Conservation (phyloP, 2,113 vertebrate genomes). For the Eonycteris spelaea region DNA sequence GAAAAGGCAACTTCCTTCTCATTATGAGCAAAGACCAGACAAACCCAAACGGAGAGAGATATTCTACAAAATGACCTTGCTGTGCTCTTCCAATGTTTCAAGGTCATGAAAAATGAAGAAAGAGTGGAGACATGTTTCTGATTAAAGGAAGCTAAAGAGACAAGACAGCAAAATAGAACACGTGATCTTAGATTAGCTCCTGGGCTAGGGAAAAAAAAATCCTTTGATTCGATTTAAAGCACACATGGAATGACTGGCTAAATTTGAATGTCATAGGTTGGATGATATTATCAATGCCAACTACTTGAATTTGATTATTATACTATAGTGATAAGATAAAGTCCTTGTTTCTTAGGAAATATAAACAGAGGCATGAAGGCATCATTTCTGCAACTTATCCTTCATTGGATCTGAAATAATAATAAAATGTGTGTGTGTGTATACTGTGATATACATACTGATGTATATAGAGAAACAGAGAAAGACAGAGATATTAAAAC, state of each 20-base stretch:
- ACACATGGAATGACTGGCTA: neutral
- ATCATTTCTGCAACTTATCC: neutral
- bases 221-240: conserved; percentile 18
- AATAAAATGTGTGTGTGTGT: neutral
- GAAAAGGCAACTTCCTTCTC: neutral
- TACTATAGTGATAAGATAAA: neutral
- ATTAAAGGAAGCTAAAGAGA: neutral
- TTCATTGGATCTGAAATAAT: neutral
- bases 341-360: neutral
- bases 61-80: neutral
- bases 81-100: neutral
- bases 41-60: neutral
- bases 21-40: neutral
- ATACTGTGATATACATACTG: too few species aligned
- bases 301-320: neutral
- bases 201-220: neutral
- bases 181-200: neutral
- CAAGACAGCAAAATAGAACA: neutral
- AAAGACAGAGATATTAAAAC: neutral
- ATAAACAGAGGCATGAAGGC: neutral
- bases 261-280: neutral
- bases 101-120: neutral
- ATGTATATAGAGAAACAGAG: too few species aligned
- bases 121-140: neutral
- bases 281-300: neutral